phyloP scores from a whole-genome alignment of 2,113 vertebrate species.

The Heterotilapia buettikoferi region DNA sequence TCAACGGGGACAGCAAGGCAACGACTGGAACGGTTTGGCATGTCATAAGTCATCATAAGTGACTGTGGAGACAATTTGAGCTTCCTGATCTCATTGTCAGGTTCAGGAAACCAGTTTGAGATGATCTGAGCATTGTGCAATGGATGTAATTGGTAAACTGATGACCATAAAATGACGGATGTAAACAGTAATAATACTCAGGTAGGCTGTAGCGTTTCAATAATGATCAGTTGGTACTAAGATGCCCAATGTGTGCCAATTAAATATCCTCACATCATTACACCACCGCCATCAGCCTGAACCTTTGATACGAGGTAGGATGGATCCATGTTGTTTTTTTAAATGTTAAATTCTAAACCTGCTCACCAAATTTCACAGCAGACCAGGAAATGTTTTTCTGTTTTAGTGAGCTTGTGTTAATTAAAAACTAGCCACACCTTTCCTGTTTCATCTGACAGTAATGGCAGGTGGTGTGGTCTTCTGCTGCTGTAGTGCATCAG shows the following conservation, averaged over 20 bases:
- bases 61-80: background rate
- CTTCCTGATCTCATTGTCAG: background rate
- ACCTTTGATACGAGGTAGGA: background rate
- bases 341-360: background rate
- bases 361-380: background rate
- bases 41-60: background rate
- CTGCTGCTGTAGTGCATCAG: background rate
- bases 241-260: background rate
- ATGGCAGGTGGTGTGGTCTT: background rate
- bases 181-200: background rate
- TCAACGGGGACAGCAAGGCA: background rate
- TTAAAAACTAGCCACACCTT: background rate
- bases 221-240: background rate
- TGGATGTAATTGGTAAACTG: background rate
- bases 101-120: background rate
- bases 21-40: background rate
- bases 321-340: background rate
- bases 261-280: background rate
- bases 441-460: background rate
- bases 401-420: background rate
- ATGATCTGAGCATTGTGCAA: background rate
- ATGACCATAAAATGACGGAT: background rate
- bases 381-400: background rate
- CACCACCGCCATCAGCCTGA: background rate
- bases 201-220: background rate